These are phyloP conservation scores for Carassius gibelio DNA, from an alignment of 2,113 vertebrate genomes.

Conservation along the genomic window DNA sequence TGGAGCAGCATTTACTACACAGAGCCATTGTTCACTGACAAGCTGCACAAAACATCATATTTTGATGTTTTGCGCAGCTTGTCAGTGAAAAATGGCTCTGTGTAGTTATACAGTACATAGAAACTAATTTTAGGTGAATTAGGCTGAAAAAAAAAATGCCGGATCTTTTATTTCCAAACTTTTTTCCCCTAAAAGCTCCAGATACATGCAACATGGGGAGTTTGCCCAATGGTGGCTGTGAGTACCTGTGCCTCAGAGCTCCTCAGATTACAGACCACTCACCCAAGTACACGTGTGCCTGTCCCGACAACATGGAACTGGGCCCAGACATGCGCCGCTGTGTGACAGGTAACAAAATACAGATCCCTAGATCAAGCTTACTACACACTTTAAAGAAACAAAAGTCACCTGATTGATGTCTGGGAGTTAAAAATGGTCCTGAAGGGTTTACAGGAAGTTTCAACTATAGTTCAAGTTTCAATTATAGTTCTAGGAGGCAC, in stretches of 20 bases:
- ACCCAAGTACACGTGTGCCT: conserved; percentile 93
- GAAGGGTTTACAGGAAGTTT: too few relatives aligned
- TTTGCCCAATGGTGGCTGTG: conserved; percentile 91
- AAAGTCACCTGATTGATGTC: neutral
- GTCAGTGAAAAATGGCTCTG: neutral
- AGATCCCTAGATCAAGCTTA: neutral
- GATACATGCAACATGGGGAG: conserved; percentile 88
- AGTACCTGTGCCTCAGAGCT: conserved; percentile 94
- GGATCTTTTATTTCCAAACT: neutral
- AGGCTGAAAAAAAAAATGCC: neutral
- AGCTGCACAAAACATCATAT: too few relatives aligned
- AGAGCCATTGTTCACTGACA: too few relatives aligned
- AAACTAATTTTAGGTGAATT: neutral
- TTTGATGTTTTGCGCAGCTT: neutral
- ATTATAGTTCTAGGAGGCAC: neutral
- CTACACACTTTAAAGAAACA: conserved; percentile 7
- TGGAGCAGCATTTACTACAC: too few relatives aligned
- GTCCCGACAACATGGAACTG: conserved; percentile 90
- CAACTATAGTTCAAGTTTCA: neutral
- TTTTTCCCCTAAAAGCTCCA: conserved; percentile 72
- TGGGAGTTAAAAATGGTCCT: neutral
- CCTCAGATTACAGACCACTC: conserved; percentile 91
- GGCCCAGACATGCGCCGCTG: conserved; percentile 95
- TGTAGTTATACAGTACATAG: neutral
- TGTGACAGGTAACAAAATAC: conserved; percentile 77